A percentile compares a stretch with the other conserved stretches of the same genome.
These are phyloP conservation scores for Vesta saturnalis DNA, from an alignment of 2,888 invertebrate genomes.

Conservation along the genomic window DNA sequence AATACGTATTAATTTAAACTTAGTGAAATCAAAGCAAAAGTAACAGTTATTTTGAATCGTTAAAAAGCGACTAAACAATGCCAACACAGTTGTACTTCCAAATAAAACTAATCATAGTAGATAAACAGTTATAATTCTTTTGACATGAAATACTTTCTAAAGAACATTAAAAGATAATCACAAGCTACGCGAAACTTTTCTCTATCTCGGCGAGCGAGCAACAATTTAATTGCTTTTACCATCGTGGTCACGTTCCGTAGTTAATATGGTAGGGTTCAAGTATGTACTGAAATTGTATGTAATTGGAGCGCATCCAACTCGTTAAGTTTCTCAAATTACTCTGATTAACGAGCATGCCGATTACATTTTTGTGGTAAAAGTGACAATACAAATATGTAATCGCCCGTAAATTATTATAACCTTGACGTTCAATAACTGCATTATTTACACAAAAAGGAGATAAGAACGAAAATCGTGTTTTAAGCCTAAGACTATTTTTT, in stretches of 20 bases:
- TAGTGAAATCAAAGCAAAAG: not conserved
- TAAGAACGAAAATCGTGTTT: too few relatives aligned
- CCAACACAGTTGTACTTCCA: not conserved
- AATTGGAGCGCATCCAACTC: slow-evolving; percentile 42
- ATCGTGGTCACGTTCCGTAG: slow-evolving; percentile 44
- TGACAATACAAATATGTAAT: slow-evolving; percentile 3
- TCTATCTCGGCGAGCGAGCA: slow-evolving; percentile 38
- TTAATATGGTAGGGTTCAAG: slow-evolving; percentile 40
- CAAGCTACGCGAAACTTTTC: slow-evolving; percentile 31
- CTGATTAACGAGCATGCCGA: not conserved
- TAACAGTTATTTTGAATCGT: not conserved
- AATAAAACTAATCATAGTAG: slow-evolving; percentile 3
- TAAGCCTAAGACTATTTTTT: too few relatives aligned
- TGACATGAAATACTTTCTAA: slow-evolving; percentile 28
- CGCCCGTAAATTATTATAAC: not conserved
- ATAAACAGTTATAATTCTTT: slow-evolving; percentile 27
- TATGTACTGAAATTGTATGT: slow-evolving; percentile 43
- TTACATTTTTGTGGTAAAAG: not conserved
- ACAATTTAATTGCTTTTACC: slow-evolving; percentile 41
- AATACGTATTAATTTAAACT: too few relatives aligned
- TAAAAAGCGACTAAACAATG: not conserved
- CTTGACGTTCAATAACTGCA: too few relatives aligned
- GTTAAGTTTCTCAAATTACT: slow-evolving; percentile 17
- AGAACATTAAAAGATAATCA: slow-evolving; percentile 26
- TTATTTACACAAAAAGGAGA: too few relatives aligned